Evolutionary conservation across 35 echinoderm and acorn worm species (phyloP).

Genomic region (Apostichopus californicus): DNA sequence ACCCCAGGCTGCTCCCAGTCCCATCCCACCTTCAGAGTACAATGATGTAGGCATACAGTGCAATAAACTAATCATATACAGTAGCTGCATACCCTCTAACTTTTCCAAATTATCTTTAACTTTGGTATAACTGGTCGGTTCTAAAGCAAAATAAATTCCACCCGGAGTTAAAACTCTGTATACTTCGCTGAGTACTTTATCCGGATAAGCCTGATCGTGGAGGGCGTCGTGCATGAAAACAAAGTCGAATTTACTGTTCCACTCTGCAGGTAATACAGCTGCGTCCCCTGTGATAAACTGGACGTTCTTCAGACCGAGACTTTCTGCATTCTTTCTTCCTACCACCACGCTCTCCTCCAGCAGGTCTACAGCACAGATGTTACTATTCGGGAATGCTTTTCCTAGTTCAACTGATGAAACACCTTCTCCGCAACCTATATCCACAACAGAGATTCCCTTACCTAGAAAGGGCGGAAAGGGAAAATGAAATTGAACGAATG

Average conservation of each 20-base stretch:
- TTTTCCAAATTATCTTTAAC: conserved; percentile 66
- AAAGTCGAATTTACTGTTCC: conserved; percentile 79
- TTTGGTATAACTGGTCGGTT: conserved; percentile 52
- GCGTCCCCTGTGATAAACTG: conserved; percentile 65
- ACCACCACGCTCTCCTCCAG: conserved; percentile 12
- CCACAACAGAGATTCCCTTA: conserved; percentile 66
- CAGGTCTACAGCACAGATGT: conserved; percentile 61
- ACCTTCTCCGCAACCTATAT: conserved; percentile 77
- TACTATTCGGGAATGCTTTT: conserved; percentile 56
- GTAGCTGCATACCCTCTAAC: background rate
- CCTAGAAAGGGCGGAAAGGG: conserved; percentile 26
- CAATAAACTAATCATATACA: conserved; percentile 74
- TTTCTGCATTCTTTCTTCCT: conserved; percentile 35
- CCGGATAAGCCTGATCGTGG: conserved; percentile 75
- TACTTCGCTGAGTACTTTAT: conserved; percentile 61
- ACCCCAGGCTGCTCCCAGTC: conserved; percentile 85
- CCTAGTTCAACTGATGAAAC: conserved; percentile 49
- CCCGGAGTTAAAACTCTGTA: conserved; percentile 69
- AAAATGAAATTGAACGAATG: too few relatives aligned
- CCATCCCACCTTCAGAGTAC: conserved; percentile 58
- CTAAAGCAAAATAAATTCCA: conserved; percentile 60
- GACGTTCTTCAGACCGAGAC: conserved; percentile 62
- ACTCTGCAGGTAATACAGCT: conserved; percentile 61
- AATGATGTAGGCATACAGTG: conserved; percentile 87
- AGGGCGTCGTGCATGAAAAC: conserved; percentile 65